A percentile compares a stretch with the other conserved stretches of the same genome.
Evolutionary conservation across 2,888 invertebrate species (phyloP).

Genomic region (Heliconius sara): DNA sequence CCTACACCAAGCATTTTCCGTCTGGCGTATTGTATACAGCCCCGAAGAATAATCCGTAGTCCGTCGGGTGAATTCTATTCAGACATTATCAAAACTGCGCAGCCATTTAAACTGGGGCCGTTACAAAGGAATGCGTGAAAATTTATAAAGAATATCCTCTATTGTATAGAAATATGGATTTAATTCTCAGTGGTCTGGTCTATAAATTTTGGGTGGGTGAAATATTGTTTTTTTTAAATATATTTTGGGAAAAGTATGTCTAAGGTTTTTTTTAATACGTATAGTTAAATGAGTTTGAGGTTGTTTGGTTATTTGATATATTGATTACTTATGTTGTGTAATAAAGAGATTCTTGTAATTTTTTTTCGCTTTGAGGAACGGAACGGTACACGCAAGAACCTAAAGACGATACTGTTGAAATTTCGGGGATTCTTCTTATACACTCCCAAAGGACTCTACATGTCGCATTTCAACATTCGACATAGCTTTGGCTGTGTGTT

Average conservation of each 20-base stretch:
- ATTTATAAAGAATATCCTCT: neutral
- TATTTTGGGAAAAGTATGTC: neutral
- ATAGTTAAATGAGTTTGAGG: too few species aligned
- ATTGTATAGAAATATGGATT: neutral
- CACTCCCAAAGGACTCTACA: too few species aligned
- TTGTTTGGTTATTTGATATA: too few species aligned
- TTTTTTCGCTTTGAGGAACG: too few species aligned
- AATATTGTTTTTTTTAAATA: neutral
- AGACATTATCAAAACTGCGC: constrained; percentile 43
- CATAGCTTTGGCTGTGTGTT: too few species aligned
- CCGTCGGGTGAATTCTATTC: constrained; percentile 32
- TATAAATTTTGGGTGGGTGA: neutral
- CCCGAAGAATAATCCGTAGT: constrained; percentile 28
- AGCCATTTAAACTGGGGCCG: constrained; percentile 34
- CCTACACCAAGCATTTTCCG: constrained; percentile 31
- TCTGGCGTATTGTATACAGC: constrained; percentile 29
- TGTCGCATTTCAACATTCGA: too few species aligned
- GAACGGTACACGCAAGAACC: too few species aligned
- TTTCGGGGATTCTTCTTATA: too few species aligned
- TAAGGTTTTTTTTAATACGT: neutral
- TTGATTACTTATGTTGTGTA: too few species aligned
- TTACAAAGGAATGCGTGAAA: constrained; percentile 33
- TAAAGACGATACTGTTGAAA: too few species aligned
- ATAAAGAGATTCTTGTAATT: too few species aligned
- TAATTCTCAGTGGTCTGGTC: neutral